These are phyloP conservation scores for Micropterix aruncella DNA, from an alignment of 2,888 invertebrate genomes.

Conservation along the genomic window DNA sequence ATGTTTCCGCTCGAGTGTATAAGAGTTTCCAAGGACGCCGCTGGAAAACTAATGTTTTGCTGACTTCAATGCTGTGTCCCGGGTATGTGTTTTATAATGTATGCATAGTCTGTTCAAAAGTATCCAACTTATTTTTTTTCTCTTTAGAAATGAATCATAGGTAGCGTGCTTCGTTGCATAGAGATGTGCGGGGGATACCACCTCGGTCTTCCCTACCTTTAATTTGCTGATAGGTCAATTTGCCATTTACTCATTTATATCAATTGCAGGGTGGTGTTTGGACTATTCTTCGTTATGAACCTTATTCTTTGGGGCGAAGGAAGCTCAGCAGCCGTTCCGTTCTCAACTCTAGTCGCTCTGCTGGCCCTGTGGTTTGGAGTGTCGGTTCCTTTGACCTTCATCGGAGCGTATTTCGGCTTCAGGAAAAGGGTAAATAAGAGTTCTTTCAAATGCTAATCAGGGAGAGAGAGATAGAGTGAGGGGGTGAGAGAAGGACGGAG, in stretches of 20 bases:
- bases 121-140: too few relatives aligned
- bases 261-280: constrained; percentile 76
- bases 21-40: constrained; percentile 97
- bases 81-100: constrained; percentile 64
- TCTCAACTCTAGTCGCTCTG: constrained; percentile 87
- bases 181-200: too few relatives aligned
- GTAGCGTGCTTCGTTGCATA: too few relatives aligned
- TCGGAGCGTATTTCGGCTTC: constrained; percentile 98
- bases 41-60: constrained; percentile 96
- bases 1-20: constrained; percentile 91
- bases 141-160: too few relatives aligned
- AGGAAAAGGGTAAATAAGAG: constrained; percentile 68
- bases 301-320: constrained; percentile 90
- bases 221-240: not conserved
- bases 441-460: not conserved
- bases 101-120: too few relatives aligned
- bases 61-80: constrained; percentile 93
- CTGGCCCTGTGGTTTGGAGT: constrained; percentile 95
- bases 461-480: too few relatives aligned
- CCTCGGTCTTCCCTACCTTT: not conserved
- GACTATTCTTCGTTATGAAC: constrained; percentile 95
- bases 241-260: too few relatives aligned
- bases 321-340: constrained; percentile 94
- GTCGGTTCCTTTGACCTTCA: constrained; percentile 95
- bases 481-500: too few relatives aligned